Conservation (phyloP, 2,888 invertebrate species). For the Spisula subtruncata region DNA sequence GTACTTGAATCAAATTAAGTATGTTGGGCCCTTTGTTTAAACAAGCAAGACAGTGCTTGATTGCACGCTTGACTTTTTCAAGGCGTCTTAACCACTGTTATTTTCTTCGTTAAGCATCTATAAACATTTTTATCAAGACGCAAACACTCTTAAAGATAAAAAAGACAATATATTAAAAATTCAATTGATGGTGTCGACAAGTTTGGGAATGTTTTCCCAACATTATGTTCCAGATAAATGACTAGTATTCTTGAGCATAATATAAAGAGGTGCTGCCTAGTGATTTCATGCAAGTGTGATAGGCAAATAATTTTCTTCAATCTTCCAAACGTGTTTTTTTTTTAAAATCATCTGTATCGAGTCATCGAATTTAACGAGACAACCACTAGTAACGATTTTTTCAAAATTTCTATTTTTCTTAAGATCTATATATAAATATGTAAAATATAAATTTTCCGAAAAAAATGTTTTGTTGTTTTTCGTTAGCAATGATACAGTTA, state of each 20-base stretch:
- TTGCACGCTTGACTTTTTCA: background rate
- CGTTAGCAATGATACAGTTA: no score
- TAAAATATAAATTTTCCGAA: no score
- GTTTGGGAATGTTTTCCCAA: background rate
- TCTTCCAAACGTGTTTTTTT: no score
- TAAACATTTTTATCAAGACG: background rate
- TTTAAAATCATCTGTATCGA: no score
- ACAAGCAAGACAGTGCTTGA: background rate
- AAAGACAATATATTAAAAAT: background rate
- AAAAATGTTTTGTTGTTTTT: no score
- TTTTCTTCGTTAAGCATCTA: conserved; percentile 8
- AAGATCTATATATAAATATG: no score
- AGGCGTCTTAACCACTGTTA: background rate
- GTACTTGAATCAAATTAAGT: background rate
- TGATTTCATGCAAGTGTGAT: background rate
- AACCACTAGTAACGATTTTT: no score
- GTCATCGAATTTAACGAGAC: no score
- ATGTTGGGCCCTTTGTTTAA: background rate
- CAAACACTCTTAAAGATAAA: conserved; percentile 18
- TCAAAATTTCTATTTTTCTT: no score
- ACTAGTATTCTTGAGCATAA: background rate
- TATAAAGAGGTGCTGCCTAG: background rate
- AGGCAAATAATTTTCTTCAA: no score
- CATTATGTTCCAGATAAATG: background rate
- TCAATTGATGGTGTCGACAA: background rate